A percentile compares a stretch with the other conserved stretches of the same genome.
These are phyloP conservation scores for Drosophila fuyamai DNA, from an alignment of 1,140 invertebrate species.

Conservation along the genomic window DNA sequence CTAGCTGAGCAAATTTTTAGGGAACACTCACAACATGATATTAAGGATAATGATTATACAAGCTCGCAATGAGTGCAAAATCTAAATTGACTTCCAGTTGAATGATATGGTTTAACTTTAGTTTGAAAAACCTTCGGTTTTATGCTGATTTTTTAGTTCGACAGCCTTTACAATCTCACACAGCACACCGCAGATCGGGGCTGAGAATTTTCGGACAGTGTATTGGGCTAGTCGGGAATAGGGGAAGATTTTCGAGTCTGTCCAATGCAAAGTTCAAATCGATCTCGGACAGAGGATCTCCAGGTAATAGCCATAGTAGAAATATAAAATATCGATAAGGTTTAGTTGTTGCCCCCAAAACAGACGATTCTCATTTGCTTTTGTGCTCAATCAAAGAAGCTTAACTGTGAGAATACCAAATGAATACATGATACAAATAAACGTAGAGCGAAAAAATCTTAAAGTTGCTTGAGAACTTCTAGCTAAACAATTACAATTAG, in stretches of 20 bases:
- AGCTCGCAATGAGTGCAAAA: slow-evolving; percentile 49
- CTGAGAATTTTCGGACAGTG: slow-evolving; percentile 7
- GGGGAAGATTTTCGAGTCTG: slow-evolving; percentile 78
- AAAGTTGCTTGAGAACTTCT: slow-evolving; percentile 45
- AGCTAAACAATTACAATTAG: slow-evolving; percentile 51
- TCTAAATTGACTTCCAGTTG: slow-evolving; percentile 76
- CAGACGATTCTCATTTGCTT: slow-evolving; percentile 78
- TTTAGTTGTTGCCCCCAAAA: slow-evolving; percentile 47
- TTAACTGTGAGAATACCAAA: slow-evolving; percentile 82
- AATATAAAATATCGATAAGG: slow-evolving; percentile 57
- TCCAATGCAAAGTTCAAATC: slow-evolving; percentile 51
- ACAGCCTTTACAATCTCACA: slow-evolving; percentile 12
- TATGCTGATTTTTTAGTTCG: slow-evolving; percentile 37
- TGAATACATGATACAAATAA: slow-evolving; percentile 62
- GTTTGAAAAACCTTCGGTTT: slow-evolving; percentile 15
- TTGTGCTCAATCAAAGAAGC: slow-evolving; percentile 84
- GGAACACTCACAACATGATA: slow-evolving; percentile 55
- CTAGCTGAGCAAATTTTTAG: slow-evolving; percentile 61
- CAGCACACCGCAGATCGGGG: slow-evolving; percentile 4
- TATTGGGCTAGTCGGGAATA: slow-evolving; percentile 67
- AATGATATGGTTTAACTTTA: slow-evolving; percentile 27
- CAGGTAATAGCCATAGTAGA: slow-evolving; percentile 42
- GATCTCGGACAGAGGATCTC: not conserved
- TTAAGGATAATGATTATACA: slow-evolving; percentile 31
- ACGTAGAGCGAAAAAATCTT: slow-evolving; percentile 41